A percentile compares a stretch with the other conserved stretches of the same genome.
Conservation (phyloP, 92 coral and sea anemone species). For the Phenganax stokvisi region DNA sequence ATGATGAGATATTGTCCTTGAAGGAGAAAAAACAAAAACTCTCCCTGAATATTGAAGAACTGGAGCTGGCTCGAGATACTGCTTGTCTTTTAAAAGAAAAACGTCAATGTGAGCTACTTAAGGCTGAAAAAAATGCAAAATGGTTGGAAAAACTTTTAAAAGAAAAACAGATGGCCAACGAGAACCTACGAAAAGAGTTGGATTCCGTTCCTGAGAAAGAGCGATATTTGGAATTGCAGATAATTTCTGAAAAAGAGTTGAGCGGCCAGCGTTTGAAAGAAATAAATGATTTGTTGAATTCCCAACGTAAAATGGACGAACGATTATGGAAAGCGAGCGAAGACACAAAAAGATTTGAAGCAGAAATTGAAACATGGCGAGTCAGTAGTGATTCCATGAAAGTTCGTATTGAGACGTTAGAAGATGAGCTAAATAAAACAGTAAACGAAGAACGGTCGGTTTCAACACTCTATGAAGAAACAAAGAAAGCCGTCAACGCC, state of each 20-base stretch:
- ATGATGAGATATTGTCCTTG: constrained; percentile 12
- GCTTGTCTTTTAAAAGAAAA: constrained; percentile 34
- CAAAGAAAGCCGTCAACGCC: not conserved
- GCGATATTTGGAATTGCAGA: constrained; percentile 9
- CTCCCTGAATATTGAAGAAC: constrained; percentile 26
- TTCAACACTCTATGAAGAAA: constrained; percentile 16
- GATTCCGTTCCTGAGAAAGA: constrained; percentile 19
- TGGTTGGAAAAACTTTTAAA: constrained; percentile 26
- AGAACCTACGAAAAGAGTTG: constrained; percentile 24
- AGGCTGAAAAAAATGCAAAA: constrained; percentile 27
- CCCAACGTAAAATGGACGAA: constrained; percentile 24
- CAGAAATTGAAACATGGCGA: constrained; percentile 30
- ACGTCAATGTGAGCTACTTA: constrained; percentile 31
- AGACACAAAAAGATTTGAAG: constrained; percentile 2
- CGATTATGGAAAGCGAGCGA: constrained; percentile 13
- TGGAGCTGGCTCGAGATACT: constrained; percentile 39
- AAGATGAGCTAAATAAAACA: constrained; percentile 24
- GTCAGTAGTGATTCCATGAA: constrained; percentile 33
- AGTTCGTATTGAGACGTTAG: constrained; percentile 30
- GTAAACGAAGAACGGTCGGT: not conserved
- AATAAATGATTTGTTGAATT: constrained; percentile 14
- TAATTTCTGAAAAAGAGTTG: constrained; percentile 23
- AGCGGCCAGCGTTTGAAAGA: constrained; percentile 6
- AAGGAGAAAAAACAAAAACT: constrained; percentile 28
- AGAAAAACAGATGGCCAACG: constrained; percentile 25